Evolutionary conservation across 2,797 vertebrate species (phyloP), one percentile per base, ranked within the genome.

Genomic region (Arrhamphus sclerolepis): DNA sequence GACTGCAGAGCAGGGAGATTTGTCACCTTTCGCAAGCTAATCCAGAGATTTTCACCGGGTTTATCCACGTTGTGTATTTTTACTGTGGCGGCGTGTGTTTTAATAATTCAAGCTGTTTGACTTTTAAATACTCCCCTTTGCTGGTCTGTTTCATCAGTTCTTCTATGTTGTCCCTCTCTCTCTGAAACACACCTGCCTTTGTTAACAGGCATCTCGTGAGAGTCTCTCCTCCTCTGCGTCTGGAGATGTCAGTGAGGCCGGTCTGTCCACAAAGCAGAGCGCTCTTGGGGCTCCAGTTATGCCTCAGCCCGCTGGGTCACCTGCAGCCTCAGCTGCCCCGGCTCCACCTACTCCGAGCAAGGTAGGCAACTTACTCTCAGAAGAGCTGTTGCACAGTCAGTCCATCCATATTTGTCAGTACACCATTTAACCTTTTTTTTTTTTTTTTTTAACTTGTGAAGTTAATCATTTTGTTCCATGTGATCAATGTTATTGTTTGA

Each of bases 211-310:
- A 20, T 95, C 46, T 74, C 94, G 85, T 80, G 83, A 59, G 11
- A 93, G 91, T 42, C 79, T 94, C 0, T 81, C 90, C 0, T 88
- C 94, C 8, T 95, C 96, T 0, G 91, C 94, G 17, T 93, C 94
- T 0, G 91, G 91, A 0, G 96, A 96, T 20, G 94, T 96, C 83
- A 95, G 93, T 0, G 97, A 99, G 81, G 93, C 83, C 5, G 86
- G 92, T 60, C 92, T 94, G 0, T 91, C 96, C 0, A 91, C 95
- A 4, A 93, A 94, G 2, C 95, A 96, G 93, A 95, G 92, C 0
- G 92, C 95, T 0, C 89, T 98, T 72, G 95, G 90, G 13, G 95
- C 95, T 0, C 96, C 97, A 0, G 71, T 95, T 0, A 84, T 95
- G 19, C 96, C 97, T 6, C 92, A 93, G 0, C 95, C 95, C 0